Evolutionary conservation across 1,140 invertebrate genomes (phyloP), one percentile per base, ranked within the genome.

Genomic region (Galleria mellonella): DNA sequence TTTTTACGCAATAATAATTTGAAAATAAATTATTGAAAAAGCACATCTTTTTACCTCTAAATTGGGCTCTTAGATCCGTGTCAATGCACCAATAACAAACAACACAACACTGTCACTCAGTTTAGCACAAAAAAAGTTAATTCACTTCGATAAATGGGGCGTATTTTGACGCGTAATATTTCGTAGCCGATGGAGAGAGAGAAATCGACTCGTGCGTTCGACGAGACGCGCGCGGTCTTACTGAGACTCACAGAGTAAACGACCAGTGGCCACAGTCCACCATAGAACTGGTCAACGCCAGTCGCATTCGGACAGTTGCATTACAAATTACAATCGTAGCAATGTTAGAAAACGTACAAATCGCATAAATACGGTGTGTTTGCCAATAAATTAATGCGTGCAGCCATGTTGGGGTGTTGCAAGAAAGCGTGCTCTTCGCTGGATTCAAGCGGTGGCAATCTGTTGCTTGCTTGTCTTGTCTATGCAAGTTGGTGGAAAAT

Each of bases 91-190:
- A 61, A 48, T 47, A 48, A 42, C 55, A 47, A 44, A 40, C 43
- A 50, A 53, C 69, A 75, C 62, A 59, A 42, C 62, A 65, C 64
- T 55, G 32, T 58, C 37, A 62, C 58, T 59, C 59, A 55, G 55
- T 60, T 55, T 56, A 51, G 59, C 60, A 58, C 43, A n/a, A 42
- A 56, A 68, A 65, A 61, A 64, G 57, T 66, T 63, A 47, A 60
- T 54, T 36, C 64, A 64, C 55, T 55, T 60, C 55, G 54, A 55
- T n/a, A 58, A 55, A 49, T 47, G 36, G 39, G 36, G 28, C 55
- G 44, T 40, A 43, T 62, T 55, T 43, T 52, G 56, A 54, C 52
- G 55, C 38, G 54, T 43, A 36, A n/a, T 55, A 3, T 23, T 23
- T 3, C 6, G 17, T 23, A 2, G 17, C 6, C 6, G 17, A 23